These are phyloP conservation scores for Drosophila arawakana DNA, from an alignment of 1,140 invertebrate genomes.

Conservation along the genomic window DNA sequence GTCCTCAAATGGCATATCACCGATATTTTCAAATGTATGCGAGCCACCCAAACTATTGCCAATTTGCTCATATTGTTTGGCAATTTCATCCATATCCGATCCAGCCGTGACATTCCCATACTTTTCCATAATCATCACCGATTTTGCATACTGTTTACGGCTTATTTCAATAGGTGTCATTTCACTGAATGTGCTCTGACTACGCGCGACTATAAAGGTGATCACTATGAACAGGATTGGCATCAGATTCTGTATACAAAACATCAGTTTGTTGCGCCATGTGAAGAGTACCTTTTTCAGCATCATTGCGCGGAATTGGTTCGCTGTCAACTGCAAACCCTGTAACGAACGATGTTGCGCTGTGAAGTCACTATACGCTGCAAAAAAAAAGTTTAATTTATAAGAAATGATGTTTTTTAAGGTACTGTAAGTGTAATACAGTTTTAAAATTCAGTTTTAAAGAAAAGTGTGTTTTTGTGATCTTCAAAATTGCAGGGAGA, in stretches of 20 bases:
- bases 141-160: conserved; percentile 58
- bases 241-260: conserved; percentile 86
- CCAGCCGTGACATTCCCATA: not conserved
- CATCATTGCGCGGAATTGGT: conserved; percentile 88
- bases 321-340: conserved; percentile 65
- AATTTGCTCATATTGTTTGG: conserved; percentile 51
- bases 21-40: conserved; percentile 41
- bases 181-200: conserved; percentile 37
- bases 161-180: conserved; percentile 49
- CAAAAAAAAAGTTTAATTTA: conserved; percentile 10
- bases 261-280: conserved; percentile 86
- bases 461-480: too few species aligned
- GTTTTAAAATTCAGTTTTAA: too few species aligned
- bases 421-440: too few species aligned
- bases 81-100: not conserved
- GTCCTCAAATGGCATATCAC: not conserved
- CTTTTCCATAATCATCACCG: conserved; percentile 64
- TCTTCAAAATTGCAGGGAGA: too few species aligned
- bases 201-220: conserved; percentile 85
- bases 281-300: conserved; percentile 87
- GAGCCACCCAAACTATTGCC: conserved; percentile 47
- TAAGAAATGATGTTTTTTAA: too few species aligned
- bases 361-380: conserved; percentile 64
- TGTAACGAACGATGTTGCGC: conserved; percentile 51
- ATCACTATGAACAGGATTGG: conserved; percentile 87